These are phyloP conservation scores for Podargus strigoides DNA, from an alignment of 2,797 vertebrate species.

Conservation along the genomic window DNA sequence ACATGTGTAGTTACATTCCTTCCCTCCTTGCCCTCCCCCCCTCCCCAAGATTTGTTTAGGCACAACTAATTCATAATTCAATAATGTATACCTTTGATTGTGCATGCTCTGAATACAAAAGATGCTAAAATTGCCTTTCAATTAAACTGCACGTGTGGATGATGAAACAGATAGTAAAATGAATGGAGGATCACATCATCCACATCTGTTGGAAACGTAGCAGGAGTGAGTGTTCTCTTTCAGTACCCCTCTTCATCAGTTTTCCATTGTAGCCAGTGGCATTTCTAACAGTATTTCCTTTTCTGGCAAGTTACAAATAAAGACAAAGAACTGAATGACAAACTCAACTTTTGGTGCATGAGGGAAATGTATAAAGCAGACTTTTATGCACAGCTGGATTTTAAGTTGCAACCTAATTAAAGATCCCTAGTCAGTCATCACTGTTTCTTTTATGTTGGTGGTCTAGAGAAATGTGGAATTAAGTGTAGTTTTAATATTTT, in stretches of 20 bases:
- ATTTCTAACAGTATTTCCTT: background rate
- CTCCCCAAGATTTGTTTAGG: constrained; percentile 1
- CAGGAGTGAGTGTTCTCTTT: background rate
- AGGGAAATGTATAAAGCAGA: background rate
- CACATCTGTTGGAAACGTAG: background rate
- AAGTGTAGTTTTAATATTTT: background rate
- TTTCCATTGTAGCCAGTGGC: background rate
- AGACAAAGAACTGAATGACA: background rate
- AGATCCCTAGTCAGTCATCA: background rate
- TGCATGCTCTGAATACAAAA: background rate
- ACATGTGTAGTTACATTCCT: background rate
- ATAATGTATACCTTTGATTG: background rate
- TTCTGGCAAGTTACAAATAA: background rate
- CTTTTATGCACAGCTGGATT: background rate
- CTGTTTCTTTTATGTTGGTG: background rate
- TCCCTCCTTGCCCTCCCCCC: background rate
- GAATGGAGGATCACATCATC: background rate
- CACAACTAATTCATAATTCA: constrained; percentile 14
- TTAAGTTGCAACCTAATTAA: background rate
- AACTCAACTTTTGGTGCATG: background rate
- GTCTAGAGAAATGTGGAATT: background rate
- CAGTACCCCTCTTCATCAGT: background rate
- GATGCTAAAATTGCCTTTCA: constrained; percentile 27
- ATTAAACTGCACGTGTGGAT: background rate
- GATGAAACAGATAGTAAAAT: constrained; percentile 30